Conservation (phyloP, 2,888 invertebrate genomes). For the Acrocyrtus sp. region DNA sequence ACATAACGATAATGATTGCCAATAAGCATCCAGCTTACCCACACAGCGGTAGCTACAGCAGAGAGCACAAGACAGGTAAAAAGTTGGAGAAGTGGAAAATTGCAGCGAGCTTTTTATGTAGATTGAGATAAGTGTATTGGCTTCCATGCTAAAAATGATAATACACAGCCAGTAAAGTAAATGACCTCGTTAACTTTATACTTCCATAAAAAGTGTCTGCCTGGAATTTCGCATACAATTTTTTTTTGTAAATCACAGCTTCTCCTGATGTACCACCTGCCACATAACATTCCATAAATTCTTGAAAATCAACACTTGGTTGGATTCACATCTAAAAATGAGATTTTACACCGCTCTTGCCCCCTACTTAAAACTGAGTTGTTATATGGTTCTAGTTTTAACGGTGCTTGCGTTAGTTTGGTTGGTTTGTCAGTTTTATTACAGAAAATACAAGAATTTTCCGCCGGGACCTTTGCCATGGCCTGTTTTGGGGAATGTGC, state of each 20-base stretch:
- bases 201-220: slow-evolving; percentile 32
- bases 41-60: no score
- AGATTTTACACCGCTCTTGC: not conserved
- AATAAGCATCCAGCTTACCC: no score
- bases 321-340: not conserved
- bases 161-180: not conserved
- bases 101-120: no score
- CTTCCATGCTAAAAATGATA: not conserved
- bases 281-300: no score
- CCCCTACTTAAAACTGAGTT: not conserved
- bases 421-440: slow-evolving; percentile 27
- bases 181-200: slow-evolving; percentile 7
- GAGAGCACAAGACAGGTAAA: no score
- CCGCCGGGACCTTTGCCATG: slow-evolving; percentile 40
- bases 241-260: no score
- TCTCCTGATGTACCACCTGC: no score
- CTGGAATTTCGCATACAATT: no score
- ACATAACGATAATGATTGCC: no score
- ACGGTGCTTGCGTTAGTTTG: not conserved
- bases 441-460: slow-evolving; percentile 27
- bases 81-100: no score
- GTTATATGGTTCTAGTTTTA: not conserved
- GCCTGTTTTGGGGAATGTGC: slow-evolving; percentile 22
- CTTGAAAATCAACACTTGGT: no score
- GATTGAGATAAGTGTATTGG: no score